phyloP scores from a whole-genome alignment of 2,797 vertebrate genomes.

The Petrocephalus schoutedeni region DNA sequence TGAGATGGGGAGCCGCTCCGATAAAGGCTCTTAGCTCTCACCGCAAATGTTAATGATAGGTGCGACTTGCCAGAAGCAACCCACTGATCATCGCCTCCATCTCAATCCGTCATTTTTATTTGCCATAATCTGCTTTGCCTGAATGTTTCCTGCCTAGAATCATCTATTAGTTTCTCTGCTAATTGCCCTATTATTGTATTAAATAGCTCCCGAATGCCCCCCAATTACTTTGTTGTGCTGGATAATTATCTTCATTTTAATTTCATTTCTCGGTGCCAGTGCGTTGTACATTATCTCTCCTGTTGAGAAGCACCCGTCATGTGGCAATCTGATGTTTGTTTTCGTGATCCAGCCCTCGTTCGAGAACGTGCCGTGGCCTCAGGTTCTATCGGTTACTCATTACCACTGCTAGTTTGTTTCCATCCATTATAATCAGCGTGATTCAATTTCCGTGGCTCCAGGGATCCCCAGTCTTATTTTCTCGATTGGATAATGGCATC shows the following conservation, averaged over 20 bases:
- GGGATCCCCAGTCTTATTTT: not conserved
- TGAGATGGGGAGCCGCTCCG: not conserved
- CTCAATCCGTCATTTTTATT: constrained; percentile 18
- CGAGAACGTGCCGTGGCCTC: not conserved
- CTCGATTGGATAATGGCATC: not conserved
- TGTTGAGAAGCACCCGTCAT: constrained; percentile 1
- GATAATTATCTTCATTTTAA: constrained; percentile 20
- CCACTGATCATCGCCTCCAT: not conserved
- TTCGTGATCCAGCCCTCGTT: not conserved
- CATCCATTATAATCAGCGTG: not conserved
- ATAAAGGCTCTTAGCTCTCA: constrained; percentile 7
- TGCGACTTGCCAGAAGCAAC: not conserved
- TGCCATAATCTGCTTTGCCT: constrained; percentile 4
- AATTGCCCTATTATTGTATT: constrained; percentile 17
- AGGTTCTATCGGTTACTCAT: not conserved
- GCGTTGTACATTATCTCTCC: not conserved
- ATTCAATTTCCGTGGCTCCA: constrained; percentile 11
- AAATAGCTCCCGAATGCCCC: constrained; percentile 20
- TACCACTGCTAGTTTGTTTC: not conserved
- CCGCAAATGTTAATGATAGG: constrained; percentile 19
- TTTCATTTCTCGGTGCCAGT: not conserved
- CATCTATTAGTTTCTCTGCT: constrained; percentile 23
- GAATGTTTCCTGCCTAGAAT: constrained; percentile 20
- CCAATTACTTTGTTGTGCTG: constrained; percentile 19
- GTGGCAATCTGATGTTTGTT: constrained; percentile 1